Base-by-base conservation (phyloP, 2,113 vertebrate genomes). In the Caracal caracal region DNA sequence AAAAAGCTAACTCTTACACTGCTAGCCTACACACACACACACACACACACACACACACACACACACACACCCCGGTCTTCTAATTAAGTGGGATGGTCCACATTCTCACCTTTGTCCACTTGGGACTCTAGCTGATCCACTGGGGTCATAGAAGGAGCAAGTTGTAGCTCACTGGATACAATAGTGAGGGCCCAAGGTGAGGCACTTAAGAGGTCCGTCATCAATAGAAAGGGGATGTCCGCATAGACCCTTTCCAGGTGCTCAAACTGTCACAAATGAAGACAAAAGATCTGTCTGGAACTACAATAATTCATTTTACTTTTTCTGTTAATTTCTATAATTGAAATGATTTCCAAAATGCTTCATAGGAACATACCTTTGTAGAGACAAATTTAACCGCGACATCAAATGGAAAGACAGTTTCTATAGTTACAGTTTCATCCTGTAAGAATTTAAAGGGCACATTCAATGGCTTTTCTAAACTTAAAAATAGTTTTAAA, bases 361-460 rank as follows among this genome's bases (percentile, higher is more conserved):
- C 80, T 96, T 93, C 63, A 53, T 17, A 40, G 89, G 90, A 49
- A 96, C 99, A 0, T 96, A 99, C 99, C 99, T 99, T 99, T 33
- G 99, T 99, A 49, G 99, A 99, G 26, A 99, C 99, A 98, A 99
- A 99, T 98, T 99, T 99, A 91, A 99, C 98, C 1, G 99, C 99
- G 71, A 99, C 99, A n/a, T 99, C 99, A 97, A 99, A 99, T 15
- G 99, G 99, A 97, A 99, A 99, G 33, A 99, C 99, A 0, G 99
- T 99, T 97, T 99, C 99, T 97, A 99, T 99, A 33, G 99, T 99
- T 59, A 99, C 99, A 0, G 99, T 99, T 98, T 99, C 99, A 98
- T 99, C 99, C 99, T 99, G 97, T 10, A 93, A 96, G 5, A 86
- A 88, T 17, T 10, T 24, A 63, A 83, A 86, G 49, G 43, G 40